A percentile compares a stretch with the other conserved stretches of the same genome.
phyloP scores from a whole-genome alignment of 2,888 invertebrate genomes.

The Formica aserva region DNA sequence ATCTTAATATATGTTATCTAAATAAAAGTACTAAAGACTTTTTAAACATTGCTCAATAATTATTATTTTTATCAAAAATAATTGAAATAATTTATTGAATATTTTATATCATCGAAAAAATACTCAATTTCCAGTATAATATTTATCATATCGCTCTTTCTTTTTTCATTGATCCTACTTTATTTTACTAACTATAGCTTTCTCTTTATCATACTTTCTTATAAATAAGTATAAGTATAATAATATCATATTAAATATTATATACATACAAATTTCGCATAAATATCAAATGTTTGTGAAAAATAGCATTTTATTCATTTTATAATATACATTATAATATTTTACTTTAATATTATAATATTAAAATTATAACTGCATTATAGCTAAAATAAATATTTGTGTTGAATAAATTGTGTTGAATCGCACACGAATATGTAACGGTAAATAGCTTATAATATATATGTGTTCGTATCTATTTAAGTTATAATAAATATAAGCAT shows the following conservation, averaged over 20 bases:
- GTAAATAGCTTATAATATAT: conserved; percentile 1
- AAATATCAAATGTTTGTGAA: conserved; percentile 13
- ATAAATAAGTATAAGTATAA: neutral
- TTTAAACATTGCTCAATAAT: neutral
- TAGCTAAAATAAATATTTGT: neutral
- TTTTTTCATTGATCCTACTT: neutral
- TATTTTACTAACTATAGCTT: neutral
- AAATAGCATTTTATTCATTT: neutral
- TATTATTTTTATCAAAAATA: neutral
- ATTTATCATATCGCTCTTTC: neutral
- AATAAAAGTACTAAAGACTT: neutral
- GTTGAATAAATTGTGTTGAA: neutral
- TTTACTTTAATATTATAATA: neutral
- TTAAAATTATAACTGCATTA: neutral
- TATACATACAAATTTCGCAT: neutral
- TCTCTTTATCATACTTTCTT: neutral
- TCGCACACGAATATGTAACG: neutral
- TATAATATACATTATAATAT: neutral
- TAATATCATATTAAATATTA: neutral
- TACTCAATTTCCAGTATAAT: neutral
- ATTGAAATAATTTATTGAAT: neutral
- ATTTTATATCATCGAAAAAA: neutral
- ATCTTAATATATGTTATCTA: neutral
- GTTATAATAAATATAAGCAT: conserved; percentile 15
- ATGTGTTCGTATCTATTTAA: conserved; percentile 28